Conservation (phyloP, 2,113 vertebrate species). For the Leucoraja erinaceus region DNA sequence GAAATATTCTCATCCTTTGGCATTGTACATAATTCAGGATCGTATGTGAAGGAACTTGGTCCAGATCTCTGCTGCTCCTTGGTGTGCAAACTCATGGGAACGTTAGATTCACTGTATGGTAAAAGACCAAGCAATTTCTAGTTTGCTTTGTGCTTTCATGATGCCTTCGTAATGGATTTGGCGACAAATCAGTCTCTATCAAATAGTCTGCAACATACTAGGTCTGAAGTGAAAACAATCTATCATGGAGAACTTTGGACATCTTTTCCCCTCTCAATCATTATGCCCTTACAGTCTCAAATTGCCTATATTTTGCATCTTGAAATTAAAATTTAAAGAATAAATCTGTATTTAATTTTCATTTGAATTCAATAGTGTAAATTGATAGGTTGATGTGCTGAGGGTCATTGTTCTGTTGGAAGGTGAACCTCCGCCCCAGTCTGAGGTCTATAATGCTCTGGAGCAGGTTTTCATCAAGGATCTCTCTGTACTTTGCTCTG, state of each 20-base stretch:
- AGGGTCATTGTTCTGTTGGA: no score
- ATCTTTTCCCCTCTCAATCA: neutral
- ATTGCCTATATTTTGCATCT: neutral
- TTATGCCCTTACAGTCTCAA: neutral
- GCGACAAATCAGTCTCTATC: no score
- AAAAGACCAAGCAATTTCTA: neutral
- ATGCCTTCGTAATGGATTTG: no score
- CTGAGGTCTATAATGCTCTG: no score
- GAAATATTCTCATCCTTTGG: neutral
- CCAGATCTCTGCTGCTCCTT: neutral
- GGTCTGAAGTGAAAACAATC: neutral
- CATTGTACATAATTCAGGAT: neutral
- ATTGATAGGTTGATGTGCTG: no score
- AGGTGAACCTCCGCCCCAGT: no score
- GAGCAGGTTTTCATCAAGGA: no score
- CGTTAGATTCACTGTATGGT: neutral
- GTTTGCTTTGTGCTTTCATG: no score
- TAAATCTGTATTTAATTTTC: no score
- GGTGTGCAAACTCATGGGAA: neutral
- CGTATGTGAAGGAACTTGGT: neutral
- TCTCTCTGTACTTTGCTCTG: no score
- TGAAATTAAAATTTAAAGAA: neutral
- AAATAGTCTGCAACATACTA: neutral
- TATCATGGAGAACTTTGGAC: neutral
- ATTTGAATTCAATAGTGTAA: no score